phyloP scores from a whole-genome alignment of 2,888 invertebrate genomes.

The Crocallis elinguaria region DNA sequence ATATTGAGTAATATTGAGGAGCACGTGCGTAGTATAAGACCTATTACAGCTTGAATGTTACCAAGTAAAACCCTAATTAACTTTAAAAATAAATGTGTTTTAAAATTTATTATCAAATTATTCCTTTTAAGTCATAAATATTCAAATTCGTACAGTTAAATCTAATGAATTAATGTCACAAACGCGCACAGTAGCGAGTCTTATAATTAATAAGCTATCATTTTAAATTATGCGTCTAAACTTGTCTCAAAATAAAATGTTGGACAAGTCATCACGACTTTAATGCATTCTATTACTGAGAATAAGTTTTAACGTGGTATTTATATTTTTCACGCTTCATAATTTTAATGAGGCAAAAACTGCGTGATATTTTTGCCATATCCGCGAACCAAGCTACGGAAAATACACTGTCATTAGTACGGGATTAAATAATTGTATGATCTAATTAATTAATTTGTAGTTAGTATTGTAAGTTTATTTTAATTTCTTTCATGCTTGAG shows the following conservation, averaged over 20 bases:
- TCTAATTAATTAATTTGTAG: slow-evolving; percentile 7
- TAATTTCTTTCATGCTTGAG: too few relatives aligned
- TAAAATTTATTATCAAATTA: too few relatives aligned
- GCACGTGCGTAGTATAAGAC: too few relatives aligned
- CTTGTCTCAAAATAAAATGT: not conserved
- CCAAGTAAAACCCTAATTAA: too few relatives aligned
- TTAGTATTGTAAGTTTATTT: not conserved
- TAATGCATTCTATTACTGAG: slow-evolving; percentile 7
- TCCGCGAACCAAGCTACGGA: slow-evolving; percentile 23
- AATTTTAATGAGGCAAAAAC: slow-evolving; percentile 25
- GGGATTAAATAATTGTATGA: slow-evolving; percentile 16
- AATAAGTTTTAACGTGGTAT: not conserved
- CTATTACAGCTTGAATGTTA: too few relatives aligned
- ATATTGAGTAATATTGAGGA: too few relatives aligned
- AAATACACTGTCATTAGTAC: slow-evolving; percentile 24
- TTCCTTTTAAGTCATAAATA: too few relatives aligned
- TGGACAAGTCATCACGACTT: not conserved
- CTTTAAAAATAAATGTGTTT: too few relatives aligned
- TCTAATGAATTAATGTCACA: too few relatives aligned
- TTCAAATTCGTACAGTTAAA: too few relatives aligned
- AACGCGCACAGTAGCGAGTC: not conserved
- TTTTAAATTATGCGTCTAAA: not conserved
- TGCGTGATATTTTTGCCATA: slow-evolving; percentile 15
- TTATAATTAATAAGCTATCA: not conserved
- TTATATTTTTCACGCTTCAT: slow-evolving; percentile 30